Evolutionary conservation across 2,888 invertebrate genomes (phyloP).

Genomic region (Ferrisia virgata): DNA sequence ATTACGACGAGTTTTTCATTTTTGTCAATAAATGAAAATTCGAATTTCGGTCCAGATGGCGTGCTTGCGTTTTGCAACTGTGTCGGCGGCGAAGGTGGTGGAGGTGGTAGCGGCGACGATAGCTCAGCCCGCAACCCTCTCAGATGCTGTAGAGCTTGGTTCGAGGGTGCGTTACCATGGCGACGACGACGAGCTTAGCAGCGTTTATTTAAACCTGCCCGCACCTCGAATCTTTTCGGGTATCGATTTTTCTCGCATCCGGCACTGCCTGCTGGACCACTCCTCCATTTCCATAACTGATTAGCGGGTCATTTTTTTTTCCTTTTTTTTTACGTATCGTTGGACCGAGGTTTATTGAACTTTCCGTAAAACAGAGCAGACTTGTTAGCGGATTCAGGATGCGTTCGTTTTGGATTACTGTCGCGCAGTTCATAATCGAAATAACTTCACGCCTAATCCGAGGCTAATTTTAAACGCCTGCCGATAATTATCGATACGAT

Average conservation of each 20-base stretch:
- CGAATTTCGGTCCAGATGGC: constrained; percentile 19
- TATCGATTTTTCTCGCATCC: constrained; percentile 15
- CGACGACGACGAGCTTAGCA: constrained; percentile 20
- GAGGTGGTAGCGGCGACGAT: too few species aligned
- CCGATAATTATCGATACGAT: background rate
- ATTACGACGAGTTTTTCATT: constrained; percentile 9
- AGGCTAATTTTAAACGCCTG: background rate
- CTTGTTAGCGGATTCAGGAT: background rate
- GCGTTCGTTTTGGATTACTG: background rate
- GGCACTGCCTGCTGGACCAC: background rate
- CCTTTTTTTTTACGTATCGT: background rate
- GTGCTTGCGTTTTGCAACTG: background rate
- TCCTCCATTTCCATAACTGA: constrained; percentile 10
- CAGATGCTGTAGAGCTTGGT: background rate
- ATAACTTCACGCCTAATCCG: background rate
- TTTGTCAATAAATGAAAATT: constrained; percentile 24
- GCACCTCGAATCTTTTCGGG: background rate
- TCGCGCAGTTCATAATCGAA: too few species aligned
- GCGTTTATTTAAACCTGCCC: background rate
- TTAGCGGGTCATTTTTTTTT: constrained; percentile 29
- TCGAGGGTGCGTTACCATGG: constrained; percentile 27
- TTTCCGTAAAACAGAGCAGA: background rate
- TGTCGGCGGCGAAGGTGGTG: background rate
- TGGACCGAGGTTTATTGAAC: constrained; percentile 14
- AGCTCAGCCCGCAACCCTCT: background rate